Percentiles rank a stretch among this genome's conserved stretches.
These are phyloP conservation scores for Ceyx margarethae DNA, from an alignment of 2,113 vertebrate species.

Conservation along the genomic window DNA sequence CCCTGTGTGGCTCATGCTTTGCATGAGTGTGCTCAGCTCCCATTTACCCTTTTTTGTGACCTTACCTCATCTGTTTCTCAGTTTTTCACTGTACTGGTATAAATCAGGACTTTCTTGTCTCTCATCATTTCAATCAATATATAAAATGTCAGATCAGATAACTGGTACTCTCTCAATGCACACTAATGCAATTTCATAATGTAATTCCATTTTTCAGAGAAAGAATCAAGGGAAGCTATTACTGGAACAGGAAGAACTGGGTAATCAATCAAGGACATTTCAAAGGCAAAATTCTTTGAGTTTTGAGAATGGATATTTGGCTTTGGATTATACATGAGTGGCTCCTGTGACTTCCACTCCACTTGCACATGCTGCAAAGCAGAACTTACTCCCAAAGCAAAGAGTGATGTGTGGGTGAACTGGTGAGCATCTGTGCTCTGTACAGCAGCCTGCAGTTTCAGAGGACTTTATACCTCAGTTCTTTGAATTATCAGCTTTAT, in stretches of 20 bases:
- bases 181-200: slow-evolving; percentile 30
- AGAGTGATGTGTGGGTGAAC: not conserved
- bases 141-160: slow-evolving; percentile 22
- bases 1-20: not conserved
- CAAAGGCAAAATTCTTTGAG: not conserved
- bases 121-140: slow-evolving; percentile 18
- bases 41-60: not conserved
- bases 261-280: not conserved
- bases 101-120: not conserved
- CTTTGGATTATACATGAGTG: not conserved
- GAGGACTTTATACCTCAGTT: not conserved
- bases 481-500: not conserved
- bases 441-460: not conserved
- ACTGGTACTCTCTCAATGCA: not conserved
- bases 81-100: not conserved
- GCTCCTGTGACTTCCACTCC: not conserved
- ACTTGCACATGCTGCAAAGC: not conserved
- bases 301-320: not conserved
- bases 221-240: slow-evolving; percentile 9
- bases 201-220: slow-evolving; percentile 16
- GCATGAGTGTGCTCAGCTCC: not conserved
- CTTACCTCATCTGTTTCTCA: not conserved
- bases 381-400: not conserved
- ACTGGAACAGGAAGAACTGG: slow-evolving; percentile 7
- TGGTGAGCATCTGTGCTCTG: not conserved